Percentiles rank a stretch among this genome's conserved stretches.
Evolutionary conservation across 2,113 vertebrate species (phyloP).

Genomic region (Beaufortia kweichowensis): DNA sequence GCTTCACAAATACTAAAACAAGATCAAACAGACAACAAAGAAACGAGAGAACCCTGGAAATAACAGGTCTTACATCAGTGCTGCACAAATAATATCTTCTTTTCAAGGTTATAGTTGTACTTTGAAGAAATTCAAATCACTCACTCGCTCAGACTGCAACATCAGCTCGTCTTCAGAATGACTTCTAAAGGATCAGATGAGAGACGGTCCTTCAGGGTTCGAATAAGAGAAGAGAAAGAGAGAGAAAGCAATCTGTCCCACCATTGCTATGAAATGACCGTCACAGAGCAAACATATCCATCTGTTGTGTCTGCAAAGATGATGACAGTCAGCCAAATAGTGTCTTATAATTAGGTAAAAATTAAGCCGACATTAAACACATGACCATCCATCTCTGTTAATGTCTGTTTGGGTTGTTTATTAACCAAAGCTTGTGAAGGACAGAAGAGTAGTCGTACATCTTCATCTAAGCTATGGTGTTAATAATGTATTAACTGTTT

Average conservation of each 20-base stretch:
- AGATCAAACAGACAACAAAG: background rate
- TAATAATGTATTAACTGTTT: slow-evolving; percentile 19
- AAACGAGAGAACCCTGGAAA: background rate
- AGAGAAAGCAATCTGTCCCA: slow-evolving; percentile 26
- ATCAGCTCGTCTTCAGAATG: slow-evolving; percentile 19
- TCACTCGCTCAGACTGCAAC: slow-evolving; percentile 26
- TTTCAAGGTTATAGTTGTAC: slow-evolving; percentile 16
- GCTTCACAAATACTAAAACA: background rate
- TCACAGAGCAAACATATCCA: slow-evolving; percentile 29
- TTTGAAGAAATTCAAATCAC: slow-evolving; percentile 30
- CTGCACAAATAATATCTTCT: slow-evolving; percentile 15
- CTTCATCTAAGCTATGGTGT: background rate
- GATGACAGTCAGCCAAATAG: slow-evolving; percentile 20
- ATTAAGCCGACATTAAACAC: slow-evolving; percentile 16
- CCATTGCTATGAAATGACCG: slow-evolving; percentile 35
- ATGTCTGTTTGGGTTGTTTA: background rate
- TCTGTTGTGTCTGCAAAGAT: slow-evolving; percentile 27
- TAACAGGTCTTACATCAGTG: slow-evolving; percentile 15
- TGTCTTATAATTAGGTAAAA: slow-evolving; percentile 34
- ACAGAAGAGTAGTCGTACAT: background rate
- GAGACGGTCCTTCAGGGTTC: slow-evolving; percentile 31
- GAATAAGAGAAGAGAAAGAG: slow-evolving; percentile 4
- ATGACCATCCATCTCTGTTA: slow-evolving; percentile 22
- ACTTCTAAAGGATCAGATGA: slow-evolving; percentile 34
- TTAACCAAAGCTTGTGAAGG: background rate